Percentiles rank a stretch among this genome's conserved stretches.
Evolutionary conservation across 2,113 vertebrate species (phyloP).

Genomic region (Oncorhynchus masou): DNA sequence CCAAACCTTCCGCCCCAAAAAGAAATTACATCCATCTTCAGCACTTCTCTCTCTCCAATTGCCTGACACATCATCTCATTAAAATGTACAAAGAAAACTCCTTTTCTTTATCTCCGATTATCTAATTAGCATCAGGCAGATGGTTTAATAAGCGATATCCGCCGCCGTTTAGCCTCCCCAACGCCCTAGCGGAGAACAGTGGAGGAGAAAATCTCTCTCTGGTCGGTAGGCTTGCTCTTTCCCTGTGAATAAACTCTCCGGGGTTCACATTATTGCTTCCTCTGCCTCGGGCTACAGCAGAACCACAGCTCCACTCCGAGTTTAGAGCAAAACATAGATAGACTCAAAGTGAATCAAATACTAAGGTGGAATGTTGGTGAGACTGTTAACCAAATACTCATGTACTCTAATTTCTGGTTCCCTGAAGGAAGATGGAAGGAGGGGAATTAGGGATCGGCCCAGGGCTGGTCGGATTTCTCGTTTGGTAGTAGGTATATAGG

Average conservation of each 20-base stretch:
- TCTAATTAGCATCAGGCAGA: conserved; percentile 85
- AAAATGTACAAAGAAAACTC: conserved; percentile 83
- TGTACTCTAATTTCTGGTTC: conserved; percentile 28
- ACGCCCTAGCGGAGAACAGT: conserved; percentile 74
- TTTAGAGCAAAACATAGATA: conserved; percentile 72
- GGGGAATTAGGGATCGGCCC: too few relatives aligned
- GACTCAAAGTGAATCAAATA: conserved; percentile 76
- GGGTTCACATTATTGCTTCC: conserved; percentile 80
- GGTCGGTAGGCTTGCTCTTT: conserved; percentile 54
- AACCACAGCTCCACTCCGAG: conserved; percentile 65
- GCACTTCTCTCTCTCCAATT: conserved; percentile 56
- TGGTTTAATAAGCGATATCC: conserved; percentile 82
- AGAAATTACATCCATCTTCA: conserved; percentile 50
- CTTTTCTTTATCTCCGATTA: conserved; percentile 82
- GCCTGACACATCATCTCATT: conserved; percentile 81
- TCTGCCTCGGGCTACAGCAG: conserved; percentile 74
- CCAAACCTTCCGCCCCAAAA: conserved; percentile 17
- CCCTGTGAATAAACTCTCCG: conserved; percentile 76
- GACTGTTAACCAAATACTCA: conserved; percentile 70
- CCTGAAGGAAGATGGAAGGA: neutral
- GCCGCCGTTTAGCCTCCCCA: conserved; percentile 76
- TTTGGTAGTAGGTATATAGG: too few relatives aligned
- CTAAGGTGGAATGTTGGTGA: conserved; percentile 63
- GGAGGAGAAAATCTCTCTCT: conserved; percentile 63
- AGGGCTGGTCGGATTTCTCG: too few relatives aligned